Conservation (phyloP, 2,113 vertebrate species). For the Dasyornis broadbenti region DNA sequence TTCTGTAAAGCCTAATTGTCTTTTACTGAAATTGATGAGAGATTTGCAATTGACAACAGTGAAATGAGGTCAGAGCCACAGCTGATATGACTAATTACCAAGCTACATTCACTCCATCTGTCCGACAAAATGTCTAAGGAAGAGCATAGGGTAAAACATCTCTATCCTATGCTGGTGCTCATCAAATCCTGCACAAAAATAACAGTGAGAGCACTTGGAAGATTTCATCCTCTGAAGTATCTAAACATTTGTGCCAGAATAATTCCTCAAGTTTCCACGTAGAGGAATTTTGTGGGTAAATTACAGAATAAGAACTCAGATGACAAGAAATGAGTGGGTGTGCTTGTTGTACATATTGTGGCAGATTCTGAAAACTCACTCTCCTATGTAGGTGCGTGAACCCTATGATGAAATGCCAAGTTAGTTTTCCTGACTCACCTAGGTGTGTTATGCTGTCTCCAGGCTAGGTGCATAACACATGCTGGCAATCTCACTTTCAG, state of each 20-base stretch:
- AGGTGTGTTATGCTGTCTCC: background rate
- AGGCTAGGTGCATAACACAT: background rate
- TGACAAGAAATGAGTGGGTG: background rate
- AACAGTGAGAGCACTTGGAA: background rate
- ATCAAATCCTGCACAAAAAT: background rate
- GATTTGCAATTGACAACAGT: background rate
- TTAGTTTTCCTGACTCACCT: background rate
- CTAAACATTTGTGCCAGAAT: background rate
- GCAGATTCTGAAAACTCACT: background rate
- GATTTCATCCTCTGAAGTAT: background rate
- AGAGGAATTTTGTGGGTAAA: background rate
- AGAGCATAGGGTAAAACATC: background rate
- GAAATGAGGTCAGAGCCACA: background rate
- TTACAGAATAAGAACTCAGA: background rate
- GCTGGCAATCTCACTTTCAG: background rate
- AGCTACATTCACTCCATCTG: background rate
- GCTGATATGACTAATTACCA: conserved; percentile 16
- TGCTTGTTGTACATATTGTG: background rate
- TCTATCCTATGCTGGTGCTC: background rate
- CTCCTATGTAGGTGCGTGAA: background rate
- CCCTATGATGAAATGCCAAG: background rate
- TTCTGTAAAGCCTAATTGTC: background rate
- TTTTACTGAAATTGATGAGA: background rate
- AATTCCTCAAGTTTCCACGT: background rate
- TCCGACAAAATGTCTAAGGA: background rate